phyloP scores from a whole-genome alignment of 2,888 invertebrate species.

The Diabrotica balteata region DNA sequence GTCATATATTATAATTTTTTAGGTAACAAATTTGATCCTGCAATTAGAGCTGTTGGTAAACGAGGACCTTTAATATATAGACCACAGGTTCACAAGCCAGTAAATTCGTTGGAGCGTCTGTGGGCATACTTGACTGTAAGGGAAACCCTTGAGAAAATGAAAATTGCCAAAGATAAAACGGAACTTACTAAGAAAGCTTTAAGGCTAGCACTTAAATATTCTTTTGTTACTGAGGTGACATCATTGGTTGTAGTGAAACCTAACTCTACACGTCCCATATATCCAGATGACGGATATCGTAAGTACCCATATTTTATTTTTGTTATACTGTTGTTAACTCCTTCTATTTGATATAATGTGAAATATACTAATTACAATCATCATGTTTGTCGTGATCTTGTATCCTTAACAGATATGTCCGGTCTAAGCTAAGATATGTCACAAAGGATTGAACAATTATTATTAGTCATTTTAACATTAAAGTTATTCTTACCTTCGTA shows the following conservation, averaged over 20 bases:
- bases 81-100: slow-evolving; percentile 40
- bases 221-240: slow-evolving; percentile 72
- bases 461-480: too few species aligned
- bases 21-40: slow-evolving; percentile 9
- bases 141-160: slow-evolving; percentile 64
- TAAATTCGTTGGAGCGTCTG: slow-evolving; percentile 53
- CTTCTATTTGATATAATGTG: too few species aligned
- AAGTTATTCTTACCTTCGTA: too few species aligned
- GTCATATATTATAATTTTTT: neutral
- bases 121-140: slow-evolving; percentile 72
- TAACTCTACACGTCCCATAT: slow-evolving; percentile 57
- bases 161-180: slow-evolving; percentile 43
- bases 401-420: too few species aligned
- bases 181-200: slow-evolving; percentile 64
- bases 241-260: slow-evolving; percentile 73
- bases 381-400: too few species aligned
- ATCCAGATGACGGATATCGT: slow-evolving; percentile 33
- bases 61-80: slow-evolving; percentile 45
- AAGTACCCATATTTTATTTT: too few species aligned
- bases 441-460: too few species aligned
- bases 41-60: slow-evolving; percentile 26
- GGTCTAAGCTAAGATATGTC: too few species aligned
- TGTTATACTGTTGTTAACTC: too few species aligned
- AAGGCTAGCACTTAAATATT: slow-evolving; percentile 63
- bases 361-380: too few species aligned